Evolutionary conservation across 2,113 vertebrate genomes (phyloP), one percentile per base, ranked within the genome.

Genomic region (Hippocampus guttulatus): DNA sequence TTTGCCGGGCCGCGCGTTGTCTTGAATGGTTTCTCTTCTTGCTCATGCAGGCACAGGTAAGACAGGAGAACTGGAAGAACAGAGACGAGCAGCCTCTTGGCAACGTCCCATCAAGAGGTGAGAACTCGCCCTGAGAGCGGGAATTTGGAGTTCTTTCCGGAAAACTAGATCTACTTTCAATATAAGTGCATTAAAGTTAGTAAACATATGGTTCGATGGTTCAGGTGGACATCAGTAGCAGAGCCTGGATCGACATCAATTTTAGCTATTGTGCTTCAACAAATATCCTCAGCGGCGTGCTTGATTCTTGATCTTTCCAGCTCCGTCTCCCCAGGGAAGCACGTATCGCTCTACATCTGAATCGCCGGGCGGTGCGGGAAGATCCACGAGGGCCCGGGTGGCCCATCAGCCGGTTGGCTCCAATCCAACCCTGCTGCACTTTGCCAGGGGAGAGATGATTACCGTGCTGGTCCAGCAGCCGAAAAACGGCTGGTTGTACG

Each of bases 401-500:
- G 15, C 79, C 64, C 93, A 98, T 23, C 75, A 84, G 0, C 81
- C 88, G 0, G 0, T 88, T 0, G 86, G 85, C 0, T 64, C 89
- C 83, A 94, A 94, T 82, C 83, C 90, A 75, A 97, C 94, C 49
- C 79, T 96, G 81, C 93, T 99, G 70, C 87, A 84, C 45, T 97
- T 99, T 60, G 76, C 79, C 20, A 83, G 55, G 0, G 95, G 94
- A 23, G 93, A 95, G 7, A 33, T 90, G 16, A 89, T 98, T 81
- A 86, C 61, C 0, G 89, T 96, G 79, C 80, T 95, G 73, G 91
- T 91, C 75, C 88, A 88, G 0, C 91, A 95, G 21, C 89, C 94
- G 0, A 91, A 89, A 77, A 98, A 98, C 0, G 97, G 97, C 80
- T 98, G 97, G 96, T 90, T 98, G 16, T 99, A 93, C 0, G 97